Percentiles rank a stretch among this genome's conserved stretches.
phyloP scores from a whole-genome alignment of 2,888 invertebrate genomes.

The Ophioninae sp. region DNA sequence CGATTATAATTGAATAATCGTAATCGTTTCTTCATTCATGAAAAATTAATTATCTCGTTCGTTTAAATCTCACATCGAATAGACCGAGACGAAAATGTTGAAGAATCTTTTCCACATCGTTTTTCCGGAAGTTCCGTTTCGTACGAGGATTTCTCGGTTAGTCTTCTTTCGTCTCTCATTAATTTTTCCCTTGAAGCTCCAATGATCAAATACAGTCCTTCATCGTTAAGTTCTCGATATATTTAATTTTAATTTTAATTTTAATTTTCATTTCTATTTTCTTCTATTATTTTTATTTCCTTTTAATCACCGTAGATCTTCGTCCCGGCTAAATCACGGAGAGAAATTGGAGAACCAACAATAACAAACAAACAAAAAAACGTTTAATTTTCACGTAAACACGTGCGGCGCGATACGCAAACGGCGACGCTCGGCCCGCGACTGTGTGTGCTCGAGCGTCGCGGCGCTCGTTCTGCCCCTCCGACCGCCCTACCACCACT shows the following conservation, averaged over 20 bases:
- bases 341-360: neutral
- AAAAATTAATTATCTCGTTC: neutral
- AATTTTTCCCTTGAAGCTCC: neutral
- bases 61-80: neutral
- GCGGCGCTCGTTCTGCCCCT: slow-evolving; percentile 79
- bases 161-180: neutral
- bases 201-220: neutral
- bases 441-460: slow-evolving; percentile 78
- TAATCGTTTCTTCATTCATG: neutral
- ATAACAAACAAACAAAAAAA: neutral
- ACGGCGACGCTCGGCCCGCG: slow-evolving; percentile 79
- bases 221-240: neutral
- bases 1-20: neutral
- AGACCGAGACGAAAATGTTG: neutral
- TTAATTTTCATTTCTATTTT: neutral
- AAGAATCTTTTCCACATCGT: neutral
- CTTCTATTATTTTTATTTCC: neutral
- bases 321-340: neutral
- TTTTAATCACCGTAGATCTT: neutral
- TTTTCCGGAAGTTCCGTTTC: neutral
- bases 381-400: slow-evolving; percentile 30
- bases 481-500: slow-evolving; percentile 67
- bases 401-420: slow-evolving; percentile 68
- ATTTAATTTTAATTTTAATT: neutral
- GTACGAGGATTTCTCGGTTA: neutral